Conservation (phyloP, 2,797 vertebrate species). For the Micromesistius poutassou region DNA sequence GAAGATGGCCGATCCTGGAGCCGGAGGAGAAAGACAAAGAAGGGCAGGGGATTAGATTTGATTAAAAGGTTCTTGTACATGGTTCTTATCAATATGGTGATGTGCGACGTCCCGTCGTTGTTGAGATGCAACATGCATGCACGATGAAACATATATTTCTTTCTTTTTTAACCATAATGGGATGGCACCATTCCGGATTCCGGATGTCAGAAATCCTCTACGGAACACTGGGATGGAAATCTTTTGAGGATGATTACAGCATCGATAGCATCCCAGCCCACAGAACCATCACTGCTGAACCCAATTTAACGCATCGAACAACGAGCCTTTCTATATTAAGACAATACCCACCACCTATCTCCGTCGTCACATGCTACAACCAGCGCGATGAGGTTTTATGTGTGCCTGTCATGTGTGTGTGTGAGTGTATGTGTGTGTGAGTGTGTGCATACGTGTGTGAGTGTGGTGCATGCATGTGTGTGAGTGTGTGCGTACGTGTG, state of each 20-base stretch:
- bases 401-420: background rate
- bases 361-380: conserved; percentile 28
- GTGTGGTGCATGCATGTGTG: too few species aligned
- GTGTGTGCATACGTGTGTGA: too few species aligned
- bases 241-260: conserved; percentile 35
- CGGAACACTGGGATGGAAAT: conserved; percentile 53
- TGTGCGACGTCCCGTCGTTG: background rate
- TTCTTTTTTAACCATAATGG: conserved; percentile 67
- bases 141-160: conserved; percentile 46
- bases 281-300: conserved; percentile 39
- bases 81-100: background rate
- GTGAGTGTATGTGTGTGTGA: too few species aligned
- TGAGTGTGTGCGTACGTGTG: too few species aligned
- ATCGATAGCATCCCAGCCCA: conserved; percentile 7
- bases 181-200: conserved; percentile 63
- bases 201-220: conserved; percentile 47
- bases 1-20: conserved; percentile 66
- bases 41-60: conserved; percentile 30
- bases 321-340: conserved; percentile 34
- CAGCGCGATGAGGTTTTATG: background rate
- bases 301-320: conserved; percentile 44
- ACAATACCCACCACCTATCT: conserved; percentile 30
- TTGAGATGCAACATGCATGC: conserved; percentile 17
- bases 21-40: conserved; percentile 41
- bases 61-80: background rate